A percentile compares a stretch with the other conserved stretches of the same genome.
Evolutionary conservation across 2,113 vertebrate species (phyloP).

Genomic region (Rutilus rutilus): DNA sequence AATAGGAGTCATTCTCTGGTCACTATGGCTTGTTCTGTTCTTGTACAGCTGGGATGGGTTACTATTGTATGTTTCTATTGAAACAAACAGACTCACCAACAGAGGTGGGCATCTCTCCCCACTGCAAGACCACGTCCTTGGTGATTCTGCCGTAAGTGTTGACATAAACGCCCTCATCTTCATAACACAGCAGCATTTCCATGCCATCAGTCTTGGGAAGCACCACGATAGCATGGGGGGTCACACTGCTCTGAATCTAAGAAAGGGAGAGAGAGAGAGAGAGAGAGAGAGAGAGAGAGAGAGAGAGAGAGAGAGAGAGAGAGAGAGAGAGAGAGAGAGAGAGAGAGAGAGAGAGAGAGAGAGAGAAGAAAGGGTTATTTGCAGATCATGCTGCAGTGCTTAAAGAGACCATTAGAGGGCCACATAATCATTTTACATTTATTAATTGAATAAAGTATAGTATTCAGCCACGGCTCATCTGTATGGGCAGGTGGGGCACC

Average conservation of each 20-base stretch:
- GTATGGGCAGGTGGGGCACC: too few species aligned
- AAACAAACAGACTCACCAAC: constrained; percentile 83
- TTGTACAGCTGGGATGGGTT: neutral
- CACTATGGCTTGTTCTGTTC: neutral
- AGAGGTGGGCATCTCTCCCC: constrained; percentile 99
- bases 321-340: too few species aligned
- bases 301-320: too few species aligned
- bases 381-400: neutral
- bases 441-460: neutral
- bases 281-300: too few species aligned
- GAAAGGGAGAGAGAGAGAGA: constrained; percentile 47
- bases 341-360: too few species aligned
- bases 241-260: constrained; percentile 93
- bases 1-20: neutral
- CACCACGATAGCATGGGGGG: constrained; percentile 95
- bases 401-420: neutral
- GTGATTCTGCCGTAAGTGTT: constrained; percentile 99
- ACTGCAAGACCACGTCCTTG: constrained; percentile 98
- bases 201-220: constrained; percentile 97
- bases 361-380: neutral
- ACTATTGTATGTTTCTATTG: too few species aligned
- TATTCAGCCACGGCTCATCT: too few species aligned
- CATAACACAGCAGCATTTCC: constrained; percentile 98
- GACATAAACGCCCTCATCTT: constrained; percentile 97
- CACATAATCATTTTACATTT: neutral